Percentiles rank a stretch among this genome's conserved stretches.
These are phyloP conservation scores for Diplodus sargus DNA, from an alignment of 2,797 vertebrate species.

Conservation along the genomic window DNA sequence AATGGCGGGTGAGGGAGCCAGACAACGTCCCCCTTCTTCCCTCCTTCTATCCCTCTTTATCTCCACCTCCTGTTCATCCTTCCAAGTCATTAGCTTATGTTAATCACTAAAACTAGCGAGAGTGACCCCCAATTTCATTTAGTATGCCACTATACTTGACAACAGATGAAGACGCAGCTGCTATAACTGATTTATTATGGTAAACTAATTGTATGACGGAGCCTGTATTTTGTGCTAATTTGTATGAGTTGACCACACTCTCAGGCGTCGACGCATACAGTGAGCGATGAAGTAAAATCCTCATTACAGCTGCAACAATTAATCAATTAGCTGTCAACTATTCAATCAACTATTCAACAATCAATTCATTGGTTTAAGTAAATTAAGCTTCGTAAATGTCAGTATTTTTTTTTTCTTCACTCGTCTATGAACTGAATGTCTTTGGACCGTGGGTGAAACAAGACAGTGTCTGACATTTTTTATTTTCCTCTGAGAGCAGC, in stretches of 20 bases:
- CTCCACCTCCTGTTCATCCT: constrained; percentile 80
- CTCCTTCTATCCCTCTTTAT: constrained; percentile 59
- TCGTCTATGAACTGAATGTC: too few species aligned
- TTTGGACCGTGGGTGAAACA: too few species aligned
- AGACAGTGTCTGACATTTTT: too few species aligned
- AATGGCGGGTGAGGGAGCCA: constrained; percentile 74
- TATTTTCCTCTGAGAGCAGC: too few species aligned
- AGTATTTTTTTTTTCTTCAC: too few species aligned
- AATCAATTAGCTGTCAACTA: too few species aligned
- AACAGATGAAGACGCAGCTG: constrained; percentile 71
- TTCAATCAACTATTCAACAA: too few species aligned
- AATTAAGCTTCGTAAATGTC: too few species aligned
- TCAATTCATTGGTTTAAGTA: too few species aligned
- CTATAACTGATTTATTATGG: constrained; percentile 58
- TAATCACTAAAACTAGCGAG: constrained; percentile 75
- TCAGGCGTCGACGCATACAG: background rate
- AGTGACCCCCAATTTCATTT: constrained; percentile 75
- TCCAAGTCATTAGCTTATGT: constrained; percentile 82
- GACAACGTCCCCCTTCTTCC: constrained; percentile 71
- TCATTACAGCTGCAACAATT: too few species aligned
- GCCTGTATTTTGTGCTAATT: constrained; percentile 38
- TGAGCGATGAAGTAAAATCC: background rate
- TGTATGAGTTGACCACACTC: constrained; percentile 13
- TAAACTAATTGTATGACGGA: constrained; percentile 51
- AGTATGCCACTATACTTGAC: constrained; percentile 64